phyloP scores from a whole-genome alignment of 1,140 invertebrate genomes.

The Drosophila prosaltans region DNA sequence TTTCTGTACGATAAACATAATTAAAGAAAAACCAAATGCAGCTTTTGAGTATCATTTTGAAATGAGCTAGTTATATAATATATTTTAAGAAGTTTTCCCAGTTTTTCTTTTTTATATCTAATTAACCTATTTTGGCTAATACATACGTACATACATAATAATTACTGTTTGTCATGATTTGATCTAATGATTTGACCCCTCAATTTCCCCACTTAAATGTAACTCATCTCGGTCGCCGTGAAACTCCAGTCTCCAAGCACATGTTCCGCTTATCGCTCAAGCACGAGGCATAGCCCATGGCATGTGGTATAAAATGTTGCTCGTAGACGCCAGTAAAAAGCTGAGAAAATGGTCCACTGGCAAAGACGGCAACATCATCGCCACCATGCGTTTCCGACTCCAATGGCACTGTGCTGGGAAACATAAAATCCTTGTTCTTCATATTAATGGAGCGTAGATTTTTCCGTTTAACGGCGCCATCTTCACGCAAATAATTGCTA shows the following conservation, averaged over 20 bases:
- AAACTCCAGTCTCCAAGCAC: slow-evolving; percentile 55
- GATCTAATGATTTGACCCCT: background rate
- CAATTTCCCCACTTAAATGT: background rate
- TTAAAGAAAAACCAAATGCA: background rate
- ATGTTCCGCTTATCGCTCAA: slow-evolving; percentile 83
- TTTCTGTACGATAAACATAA: background rate
- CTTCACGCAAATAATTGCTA: slow-evolving; percentile 59
- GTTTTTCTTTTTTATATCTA: background rate
- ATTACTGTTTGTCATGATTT: slow-evolving; percentile 2
- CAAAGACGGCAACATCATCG: slow-evolving; percentile 87
- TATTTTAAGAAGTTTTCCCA: background rate
- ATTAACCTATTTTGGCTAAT: slow-evolving; percentile 4
- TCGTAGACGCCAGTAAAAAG: slow-evolving; percentile 88
- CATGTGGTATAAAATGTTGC: slow-evolving; percentile 88
- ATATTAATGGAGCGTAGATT: slow-evolving; percentile 72
- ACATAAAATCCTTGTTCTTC: slow-evolving; percentile 83
- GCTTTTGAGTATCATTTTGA: background rate
- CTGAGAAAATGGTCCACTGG: slow-evolving; percentile 86
- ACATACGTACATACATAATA: background rate
- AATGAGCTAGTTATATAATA: background rate
- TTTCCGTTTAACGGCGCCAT: slow-evolving; percentile 45
- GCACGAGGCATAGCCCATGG: slow-evolving; percentile 88
- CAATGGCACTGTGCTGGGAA: slow-evolving; percentile 84
- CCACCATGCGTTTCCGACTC: slow-evolving; percentile 84
- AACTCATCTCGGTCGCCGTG: slow-evolving; percentile 31